These are phyloP conservation scores for Rhopalosiphum maidis DNA, from an alignment of 1,140 invertebrate species.

Conservation along the genomic window DNA sequence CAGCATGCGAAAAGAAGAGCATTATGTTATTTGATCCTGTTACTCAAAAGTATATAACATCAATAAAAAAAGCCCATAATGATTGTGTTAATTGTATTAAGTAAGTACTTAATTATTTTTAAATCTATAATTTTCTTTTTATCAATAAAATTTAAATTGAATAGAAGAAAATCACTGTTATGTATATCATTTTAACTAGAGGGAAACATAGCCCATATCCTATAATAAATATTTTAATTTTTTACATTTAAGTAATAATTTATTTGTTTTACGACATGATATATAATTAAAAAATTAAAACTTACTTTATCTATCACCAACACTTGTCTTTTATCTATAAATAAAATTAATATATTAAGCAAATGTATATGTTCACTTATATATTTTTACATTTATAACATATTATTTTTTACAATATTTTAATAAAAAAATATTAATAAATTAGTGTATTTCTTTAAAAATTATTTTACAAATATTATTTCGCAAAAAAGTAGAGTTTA, in stretches of 20 bases:
- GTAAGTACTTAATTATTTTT: conserved; percentile 65
- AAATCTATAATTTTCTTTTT: background rate
- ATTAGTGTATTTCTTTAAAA: too few species aligned
- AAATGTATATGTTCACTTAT: too few species aligned
- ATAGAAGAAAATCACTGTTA: background rate
- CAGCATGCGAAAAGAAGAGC: conserved; percentile 89
- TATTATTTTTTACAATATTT: too few species aligned
- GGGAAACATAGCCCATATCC: background rate
- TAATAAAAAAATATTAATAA: too few species aligned
- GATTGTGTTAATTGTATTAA: conserved; percentile 94
- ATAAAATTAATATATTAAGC: too few species aligned
- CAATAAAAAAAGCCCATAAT: conserved; percentile 81
- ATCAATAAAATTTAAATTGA: background rate
- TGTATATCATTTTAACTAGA: background rate
- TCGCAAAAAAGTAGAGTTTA: background rate
- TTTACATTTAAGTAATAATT: too few species aligned
- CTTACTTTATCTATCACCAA: too few species aligned
- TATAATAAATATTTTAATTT: background rate
- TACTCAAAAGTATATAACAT: conserved; percentile 75
- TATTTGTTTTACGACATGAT: too few species aligned
- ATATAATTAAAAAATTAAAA: too few species aligned
- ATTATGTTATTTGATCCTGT: conserved; percentile 89
- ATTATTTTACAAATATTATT: too few species aligned
- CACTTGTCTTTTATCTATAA: too few species aligned
- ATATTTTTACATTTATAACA: too few species aligned